Evolutionary conservation across 2,888 invertebrate genomes (phyloP), one percentile per base, ranked within the genome.

Genomic region (Phorcus lineatus): DNA sequence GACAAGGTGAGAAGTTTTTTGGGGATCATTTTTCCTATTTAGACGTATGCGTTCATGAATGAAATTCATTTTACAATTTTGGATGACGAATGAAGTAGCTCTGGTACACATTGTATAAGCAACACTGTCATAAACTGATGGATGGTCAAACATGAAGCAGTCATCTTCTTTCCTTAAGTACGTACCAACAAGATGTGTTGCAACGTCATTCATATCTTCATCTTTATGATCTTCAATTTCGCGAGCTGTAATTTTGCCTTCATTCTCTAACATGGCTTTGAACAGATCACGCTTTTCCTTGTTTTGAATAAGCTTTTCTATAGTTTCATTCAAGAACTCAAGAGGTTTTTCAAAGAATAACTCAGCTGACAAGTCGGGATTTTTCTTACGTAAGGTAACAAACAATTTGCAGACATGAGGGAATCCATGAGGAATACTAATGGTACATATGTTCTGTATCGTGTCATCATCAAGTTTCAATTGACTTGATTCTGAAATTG

Each of bases 351-450:
- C 28, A 17, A 62, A 62, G 62, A 62, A 62, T 16, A 28, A 7
- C 24, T 24, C 28, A 24, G 28, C 28, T 62, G 24, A 17, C 28
- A 62, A 16, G 28, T 62, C 28, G 13, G 24, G 24, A 16, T 62
- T 11, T 17, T 62, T 24, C 28, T 62, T 28, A 1, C 28, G 16
- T 62, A 28, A 13, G 1, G 62, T 62, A 1, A 24, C 62, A 62
- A 62, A 62, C 62, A 62, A 28, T 62, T 62, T 62, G 17, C 62
- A 62, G 28, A 62, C 62, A 28, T 62, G 62, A 62, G 62, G 62
- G 28, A 62, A 62, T 28, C 62, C 62, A 62, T 62, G 62, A 22
- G 62, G 28, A 24, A 24, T 28, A 16, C 9, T 16, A 62, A 28
- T 16, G 0, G 24, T 1, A 13, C 24, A 62, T 62, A 62, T 62